Conservation (phyloP, 2,888 invertebrate genomes). For the Pterostichus madidus region DNA sequence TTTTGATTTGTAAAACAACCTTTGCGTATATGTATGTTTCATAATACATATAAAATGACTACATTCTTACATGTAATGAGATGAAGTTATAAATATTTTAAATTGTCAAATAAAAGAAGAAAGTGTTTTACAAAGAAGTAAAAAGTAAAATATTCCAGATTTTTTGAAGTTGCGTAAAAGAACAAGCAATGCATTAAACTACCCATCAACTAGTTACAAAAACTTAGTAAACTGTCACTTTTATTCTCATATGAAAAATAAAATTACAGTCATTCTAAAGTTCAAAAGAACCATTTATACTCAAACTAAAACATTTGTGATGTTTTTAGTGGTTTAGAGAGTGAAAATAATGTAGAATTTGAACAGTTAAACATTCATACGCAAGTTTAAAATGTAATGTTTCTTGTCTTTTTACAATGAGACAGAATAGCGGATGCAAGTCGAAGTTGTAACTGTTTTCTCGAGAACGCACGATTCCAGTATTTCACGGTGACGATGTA, state of each 20-base stretch:
- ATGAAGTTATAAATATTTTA: too few relatives aligned
- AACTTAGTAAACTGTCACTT: slow-evolving; percentile 38
- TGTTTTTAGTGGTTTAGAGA: slow-evolving; percentile 34
- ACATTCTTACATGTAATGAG: not conserved
- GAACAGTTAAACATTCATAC: slow-evolving; percentile 15
- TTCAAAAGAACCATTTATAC: slow-evolving; percentile 42
- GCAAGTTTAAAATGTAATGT: slow-evolving; percentile 12
- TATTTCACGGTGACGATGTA: slow-evolving; percentile 51
- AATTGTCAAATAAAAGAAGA: too few relatives aligned
- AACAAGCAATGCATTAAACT: not conserved
- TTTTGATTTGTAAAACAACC: too few relatives aligned
- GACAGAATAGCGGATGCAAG: not conserved
- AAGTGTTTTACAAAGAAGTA: not conserved
- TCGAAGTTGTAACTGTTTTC: slow-evolving; percentile 46
- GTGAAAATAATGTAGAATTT: slow-evolving; percentile 20
- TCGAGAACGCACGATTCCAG: slow-evolving; percentile 42
- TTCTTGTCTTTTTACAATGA: not conserved
- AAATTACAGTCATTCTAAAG: slow-evolving; percentile 13
- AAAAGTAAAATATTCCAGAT: slow-evolving; percentile 5
- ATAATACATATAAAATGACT: too few relatives aligned
- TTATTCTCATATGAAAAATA: slow-evolving; percentile 20
- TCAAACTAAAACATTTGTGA: not conserved
- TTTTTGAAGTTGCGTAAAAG: slow-evolving; percentile 5
- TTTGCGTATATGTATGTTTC: too few relatives aligned
- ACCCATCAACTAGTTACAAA: slow-evolving; percentile 2